Percentiles rank a stretch among this genome's conserved stretches.
These are phyloP conservation scores for Lasioglossum calceatum DNA, from an alignment of 2,888 invertebrate species.

Conservation along the genomic window DNA sequence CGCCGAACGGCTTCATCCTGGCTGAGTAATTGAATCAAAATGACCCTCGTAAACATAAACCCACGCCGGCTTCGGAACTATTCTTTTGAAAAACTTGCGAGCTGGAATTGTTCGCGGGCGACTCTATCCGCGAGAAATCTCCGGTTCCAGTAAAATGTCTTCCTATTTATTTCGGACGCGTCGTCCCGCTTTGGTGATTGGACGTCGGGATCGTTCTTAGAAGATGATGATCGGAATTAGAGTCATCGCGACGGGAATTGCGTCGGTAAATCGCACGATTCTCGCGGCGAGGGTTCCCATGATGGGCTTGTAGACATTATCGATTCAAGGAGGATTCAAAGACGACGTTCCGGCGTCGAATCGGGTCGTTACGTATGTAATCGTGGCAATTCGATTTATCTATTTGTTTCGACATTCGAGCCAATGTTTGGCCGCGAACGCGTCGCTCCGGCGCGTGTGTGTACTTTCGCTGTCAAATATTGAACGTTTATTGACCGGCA, in stretches of 20 bases:
- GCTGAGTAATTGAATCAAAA: slow-evolving; percentile 25
- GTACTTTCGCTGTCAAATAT: slow-evolving; percentile 10
- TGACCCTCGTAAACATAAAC: slow-evolving; percentile 42
- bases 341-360: neutral
- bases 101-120: neutral
- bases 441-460: neutral
- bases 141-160: neutral
- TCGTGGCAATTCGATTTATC: slow-evolving; percentile 23
- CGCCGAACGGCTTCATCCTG: slow-evolving; percentile 18
- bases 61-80: neutral
- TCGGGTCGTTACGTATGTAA: slow-evolving; percentile 24
- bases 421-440: slow-evolving; percentile 1
- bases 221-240: slow-evolving; percentile 58
- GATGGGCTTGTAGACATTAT: neutral
- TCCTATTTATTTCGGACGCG: neutral
- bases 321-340: neutral
- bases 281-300: slow-evolving; percentile 56
- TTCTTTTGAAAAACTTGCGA: neutral
- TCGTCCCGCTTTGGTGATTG: slow-evolving; percentile 48
- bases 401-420: slow-evolving; percentile 17
- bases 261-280: slow-evolving; percentile 58
- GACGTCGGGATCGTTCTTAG: slow-evolving; percentile 26
- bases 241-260: slow-evolving; percentile 43
- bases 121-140: neutral
- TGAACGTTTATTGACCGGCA: slow-evolving; percentile 32